Base-by-base conservation (phyloP, 2,888 invertebrate species). In the Rotaria socialis region DNA sequence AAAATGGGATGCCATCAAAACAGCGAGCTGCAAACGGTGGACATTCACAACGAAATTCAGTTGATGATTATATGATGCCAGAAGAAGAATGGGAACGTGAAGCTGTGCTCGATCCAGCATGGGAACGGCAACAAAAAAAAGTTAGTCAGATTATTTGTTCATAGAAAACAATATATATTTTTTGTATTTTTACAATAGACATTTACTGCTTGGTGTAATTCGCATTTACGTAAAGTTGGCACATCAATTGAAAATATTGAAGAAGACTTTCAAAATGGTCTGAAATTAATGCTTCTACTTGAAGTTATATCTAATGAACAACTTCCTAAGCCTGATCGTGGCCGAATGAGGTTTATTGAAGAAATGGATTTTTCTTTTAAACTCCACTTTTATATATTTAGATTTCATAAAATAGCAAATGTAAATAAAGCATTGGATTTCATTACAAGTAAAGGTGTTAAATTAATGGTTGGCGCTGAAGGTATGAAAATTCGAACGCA, bases 131-230 rank as follows among this genome's bases (percentile, higher is more conserved):
- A 94, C 99, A 99, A 94, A 47, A 43, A 43, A 75, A 47, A 43
- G 41, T 43, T 8, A 50, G 47, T 8, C 7, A 75, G 1, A 16
- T 67, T 67, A 22, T 67, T 67, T 67, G 10, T 35, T 35, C 35
- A 35, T 35, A 35, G 35, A 35, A 60, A 60, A 50, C 50, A 6
- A 2, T 10, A 27, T 10, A 3, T 75, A 43, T 43, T 43, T 43
- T n/a, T n/a, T n/a, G n/a, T n/a, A n/a, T n/a, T n/a, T n/a, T n/a
- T n/a, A n/a, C n/a, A n/a, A 24, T 75, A 75, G 55, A 99, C 99
- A 91, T 99, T 99, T 94, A 99, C 99, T 92, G 99, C 99, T 90
- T 99, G 99, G 99, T 98, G 98, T 93, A 99, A 99, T 94, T 99
- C 98, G 91, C 99, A 99, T 93, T 93, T 99, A 91, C 94, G 99